A percentile compares a stretch with the other conserved stretches of the same genome.
phyloP scores from a whole-genome alignment of 1,140 invertebrate species.

The Lineus longissimus region DNA sequence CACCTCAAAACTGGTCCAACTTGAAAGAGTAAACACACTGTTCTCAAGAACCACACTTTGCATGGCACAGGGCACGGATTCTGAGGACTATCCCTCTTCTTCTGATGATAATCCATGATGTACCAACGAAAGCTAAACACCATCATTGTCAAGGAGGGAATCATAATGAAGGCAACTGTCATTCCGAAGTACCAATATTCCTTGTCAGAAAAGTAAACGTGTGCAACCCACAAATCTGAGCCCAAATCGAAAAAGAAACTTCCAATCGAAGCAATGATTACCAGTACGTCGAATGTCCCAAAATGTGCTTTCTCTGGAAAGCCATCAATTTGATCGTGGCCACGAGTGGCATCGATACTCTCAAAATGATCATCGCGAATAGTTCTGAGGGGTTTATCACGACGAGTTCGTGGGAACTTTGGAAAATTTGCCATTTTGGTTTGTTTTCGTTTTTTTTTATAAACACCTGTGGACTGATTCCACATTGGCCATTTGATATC shows the following conservation, averaged over 20 bases:
- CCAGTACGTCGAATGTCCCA: conserved; percentile 43
- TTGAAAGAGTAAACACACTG: conserved; percentile 31
- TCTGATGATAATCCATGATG: conserved; percentile 27
- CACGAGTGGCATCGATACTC: no score
- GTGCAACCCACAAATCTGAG: conserved; percentile 30
- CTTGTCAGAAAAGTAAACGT: conserved; percentile 24
- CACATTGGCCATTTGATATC: no score
- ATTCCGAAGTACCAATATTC: conserved; percentile 23
- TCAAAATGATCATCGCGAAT: no score
- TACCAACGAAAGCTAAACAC: conserved; percentile 31
- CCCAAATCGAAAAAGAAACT: conserved; percentile 27
- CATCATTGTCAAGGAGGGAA: conserved; percentile 29
- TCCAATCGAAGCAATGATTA: conserved; percentile 21
- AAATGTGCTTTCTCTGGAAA: no score
- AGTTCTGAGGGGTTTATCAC: no score
- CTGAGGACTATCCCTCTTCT: conserved; percentile 13
- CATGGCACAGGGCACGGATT: conserved; percentile 11
- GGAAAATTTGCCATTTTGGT: no score
- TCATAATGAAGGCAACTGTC: conserved; percentile 25
- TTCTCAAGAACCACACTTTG: conserved; percentile 29
- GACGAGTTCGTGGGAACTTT: no score
- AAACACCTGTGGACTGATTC: no score
- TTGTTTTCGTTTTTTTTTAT: no score
- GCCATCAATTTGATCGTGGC: no score
- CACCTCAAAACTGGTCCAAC: conserved; percentile 37